Percentiles rank a stretch among this genome's conserved stretches.
Conservation (phyloP, 2,797 vertebrate species). For the Threskiornis aethiopicus region DNA sequence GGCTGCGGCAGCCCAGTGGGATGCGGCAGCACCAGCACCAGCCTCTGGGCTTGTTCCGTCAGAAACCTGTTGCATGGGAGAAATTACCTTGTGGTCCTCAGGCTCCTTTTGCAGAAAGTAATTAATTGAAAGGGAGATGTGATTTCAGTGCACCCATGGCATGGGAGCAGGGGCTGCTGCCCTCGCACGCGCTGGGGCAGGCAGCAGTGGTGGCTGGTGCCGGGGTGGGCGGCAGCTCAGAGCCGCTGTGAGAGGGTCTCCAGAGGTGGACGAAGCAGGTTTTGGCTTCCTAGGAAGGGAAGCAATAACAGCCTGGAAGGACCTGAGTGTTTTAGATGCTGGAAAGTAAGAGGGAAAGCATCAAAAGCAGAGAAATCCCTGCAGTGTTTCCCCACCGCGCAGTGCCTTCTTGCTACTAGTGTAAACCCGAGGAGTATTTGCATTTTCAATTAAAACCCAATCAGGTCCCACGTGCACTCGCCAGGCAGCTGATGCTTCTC, state of each 20-base stretch:
- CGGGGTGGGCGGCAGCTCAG: accelerated
- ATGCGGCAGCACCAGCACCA: background rate
- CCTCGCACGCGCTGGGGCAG: accelerated
- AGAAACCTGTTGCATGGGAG: background rate
- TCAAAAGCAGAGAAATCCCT: background rate
- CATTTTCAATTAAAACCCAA: background rate
- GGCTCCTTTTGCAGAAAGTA: background rate
- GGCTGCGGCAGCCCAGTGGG: accelerated
- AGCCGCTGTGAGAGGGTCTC: background rate
- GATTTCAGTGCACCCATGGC: background rate
- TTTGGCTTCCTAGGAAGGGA: background rate
- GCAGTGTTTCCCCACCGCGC: background rate
- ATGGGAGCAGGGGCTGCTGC: background rate
- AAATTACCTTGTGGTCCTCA: too few species aligned
- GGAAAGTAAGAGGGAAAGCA: background rate
- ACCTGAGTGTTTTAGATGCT: background rate
- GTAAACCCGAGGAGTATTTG: background rate
- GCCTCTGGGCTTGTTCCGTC: background rate
- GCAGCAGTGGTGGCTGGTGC: background rate
- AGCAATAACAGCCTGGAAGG: background rate
- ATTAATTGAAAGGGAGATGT: background rate
- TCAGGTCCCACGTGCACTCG: accelerated
- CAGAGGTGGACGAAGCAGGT: background rate
- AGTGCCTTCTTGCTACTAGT: background rate
- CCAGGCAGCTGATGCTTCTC: background rate